These are phyloP conservation scores for Camponotus floridanus DNA, from an alignment of 1,140 invertebrate species.

Conservation along the genomic window DNA sequence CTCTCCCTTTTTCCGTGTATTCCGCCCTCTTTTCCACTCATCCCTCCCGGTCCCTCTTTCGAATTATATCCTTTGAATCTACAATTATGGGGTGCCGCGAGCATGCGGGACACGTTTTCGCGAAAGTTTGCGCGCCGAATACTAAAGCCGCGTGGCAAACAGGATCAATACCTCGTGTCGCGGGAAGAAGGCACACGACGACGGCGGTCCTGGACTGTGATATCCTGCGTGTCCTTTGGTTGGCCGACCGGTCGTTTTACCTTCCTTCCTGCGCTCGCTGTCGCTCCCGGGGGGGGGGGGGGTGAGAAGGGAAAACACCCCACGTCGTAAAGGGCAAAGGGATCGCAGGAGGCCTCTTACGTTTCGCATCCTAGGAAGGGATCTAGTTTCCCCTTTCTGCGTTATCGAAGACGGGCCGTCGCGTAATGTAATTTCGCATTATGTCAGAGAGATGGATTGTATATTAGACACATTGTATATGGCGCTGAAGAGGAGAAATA, in stretches of 20 bases:
- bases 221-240: constrained; percentile 70
- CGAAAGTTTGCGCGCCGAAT: constrained; percentile 84
- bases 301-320: constrained; percentile 33
- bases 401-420: background rate
- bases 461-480: constrained; percentile 14
- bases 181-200: constrained; percentile 58
- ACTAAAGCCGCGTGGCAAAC: constrained; percentile 84
- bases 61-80: constrained; percentile 86
- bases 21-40: background rate
- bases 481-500: background rate
- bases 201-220: constrained; percentile 42
- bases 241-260: constrained; percentile 62
- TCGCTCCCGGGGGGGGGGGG: no score
- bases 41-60: constrained; percentile 71
- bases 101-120: constrained; percentile 84
- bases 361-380: constrained; percentile 19
- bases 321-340: constrained; percentile 47
- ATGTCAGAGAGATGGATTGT: constrained; percentile 27
- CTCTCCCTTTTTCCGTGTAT: background rate
- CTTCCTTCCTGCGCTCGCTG: constrained; percentile 35
- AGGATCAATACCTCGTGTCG: constrained; percentile 80
- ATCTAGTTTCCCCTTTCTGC: constrained; percentile 21
- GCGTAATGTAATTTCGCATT: constrained; percentile 41
- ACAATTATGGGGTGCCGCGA: constrained; percentile 83
- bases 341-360: constrained; percentile 42